Conservation (phyloP, 2,797 vertebrate species). For the Potorous gilbertii region DNA sequence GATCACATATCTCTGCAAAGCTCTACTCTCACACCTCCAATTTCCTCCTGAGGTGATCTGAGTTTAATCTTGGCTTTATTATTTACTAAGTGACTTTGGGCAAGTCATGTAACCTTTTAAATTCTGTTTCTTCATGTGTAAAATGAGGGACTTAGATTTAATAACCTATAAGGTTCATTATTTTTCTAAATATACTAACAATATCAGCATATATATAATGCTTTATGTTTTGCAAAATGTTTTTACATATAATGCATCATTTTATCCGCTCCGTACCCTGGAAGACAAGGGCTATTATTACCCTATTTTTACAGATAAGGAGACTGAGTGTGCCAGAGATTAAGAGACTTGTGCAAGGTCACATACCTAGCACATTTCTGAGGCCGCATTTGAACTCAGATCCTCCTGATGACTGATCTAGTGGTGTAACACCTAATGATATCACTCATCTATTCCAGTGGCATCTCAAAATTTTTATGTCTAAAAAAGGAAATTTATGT, state of each 20-base stretch:
- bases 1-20: constrained; percentile 1
- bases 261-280: background rate
- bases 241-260: background rate
- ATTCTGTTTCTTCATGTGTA: background rate
- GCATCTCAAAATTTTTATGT: constrained; percentile 6
- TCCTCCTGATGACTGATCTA: background rate
- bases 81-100: background rate
- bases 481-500: background rate
- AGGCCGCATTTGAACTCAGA: background rate
- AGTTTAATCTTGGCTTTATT: background rate
- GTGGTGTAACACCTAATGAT: background rate
- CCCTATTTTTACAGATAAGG: background rate
- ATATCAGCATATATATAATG: background rate
- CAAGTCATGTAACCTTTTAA: background rate
- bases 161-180: background rate
- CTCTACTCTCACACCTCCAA: background rate
- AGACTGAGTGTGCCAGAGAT: background rate
- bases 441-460: background rate
- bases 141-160: background rate
- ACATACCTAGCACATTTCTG: background rate
- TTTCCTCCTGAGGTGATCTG: background rate
- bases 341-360: background rate
- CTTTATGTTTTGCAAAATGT: background rate
- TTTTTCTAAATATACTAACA: background rate
- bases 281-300: background rate